Conservation (phyloP, 2,113 vertebrate genomes). For the Oncorhynchus clarkii region DNA sequence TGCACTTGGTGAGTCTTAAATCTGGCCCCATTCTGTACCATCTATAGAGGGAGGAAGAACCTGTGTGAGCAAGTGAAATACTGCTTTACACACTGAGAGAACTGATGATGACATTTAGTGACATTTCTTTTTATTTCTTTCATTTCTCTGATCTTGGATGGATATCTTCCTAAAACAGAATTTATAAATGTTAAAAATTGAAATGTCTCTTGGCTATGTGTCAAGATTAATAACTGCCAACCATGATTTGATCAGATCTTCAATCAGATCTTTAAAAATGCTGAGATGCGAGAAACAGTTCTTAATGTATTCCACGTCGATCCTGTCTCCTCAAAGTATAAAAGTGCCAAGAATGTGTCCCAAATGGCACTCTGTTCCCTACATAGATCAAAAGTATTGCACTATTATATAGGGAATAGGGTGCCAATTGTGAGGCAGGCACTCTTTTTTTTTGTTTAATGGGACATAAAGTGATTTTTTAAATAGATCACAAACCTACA, state of each 20-base stretch:
- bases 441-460: no score
- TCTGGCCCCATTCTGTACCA: conserved; percentile 17
- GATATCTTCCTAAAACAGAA: conserved; percentile 22
- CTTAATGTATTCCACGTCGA: conserved; percentile 18
- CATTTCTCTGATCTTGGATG: conserved; percentile 29
- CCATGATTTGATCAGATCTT: conserved; percentile 32
- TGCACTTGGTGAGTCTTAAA: conserved; percentile 18
- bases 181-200: conserved; percentile 8
- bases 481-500: no score
- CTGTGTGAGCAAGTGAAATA: background rate
- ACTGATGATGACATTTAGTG: conserved; percentile 28
- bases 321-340: background rate
- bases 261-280: conserved; percentile 17
- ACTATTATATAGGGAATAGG: no score
- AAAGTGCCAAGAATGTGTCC: conserved; percentile 10
- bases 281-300: conserved; percentile 10
- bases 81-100: background rate
- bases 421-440: no score
- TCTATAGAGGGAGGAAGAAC: conserved; percentile 42
- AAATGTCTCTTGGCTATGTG: background rate
- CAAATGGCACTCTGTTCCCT: no score
- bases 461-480: no score
- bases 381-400: no score
- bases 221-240: conserved; percentile 36
- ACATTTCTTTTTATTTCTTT: conserved; percentile 11